phyloP scores from a whole-genome alignment of 92 coral and sea anemone species.

The Diadumene lineata region DNA sequence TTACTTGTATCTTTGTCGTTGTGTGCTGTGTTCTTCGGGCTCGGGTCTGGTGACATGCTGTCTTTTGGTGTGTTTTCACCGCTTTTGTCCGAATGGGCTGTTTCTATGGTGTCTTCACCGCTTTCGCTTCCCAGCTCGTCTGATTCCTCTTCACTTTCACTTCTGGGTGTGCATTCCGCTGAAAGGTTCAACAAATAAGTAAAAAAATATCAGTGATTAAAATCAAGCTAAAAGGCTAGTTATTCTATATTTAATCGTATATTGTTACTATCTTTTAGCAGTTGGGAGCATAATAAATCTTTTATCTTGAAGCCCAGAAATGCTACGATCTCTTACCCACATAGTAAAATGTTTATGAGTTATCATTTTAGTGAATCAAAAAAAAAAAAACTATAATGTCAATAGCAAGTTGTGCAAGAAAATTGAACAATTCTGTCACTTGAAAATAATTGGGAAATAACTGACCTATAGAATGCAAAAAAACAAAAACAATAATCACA shows the following conservation, averaged over 20 bases:
- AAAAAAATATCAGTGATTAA: background rate
- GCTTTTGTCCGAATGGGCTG: background rate
- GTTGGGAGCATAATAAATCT: background rate
- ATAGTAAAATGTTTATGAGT: background rate
- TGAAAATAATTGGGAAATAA: no score
- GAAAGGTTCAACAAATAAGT: background rate
- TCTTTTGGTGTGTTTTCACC: background rate
- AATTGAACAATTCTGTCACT: no score
- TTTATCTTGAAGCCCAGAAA: background rate
- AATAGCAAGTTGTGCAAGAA: no score
- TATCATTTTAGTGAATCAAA: no score
- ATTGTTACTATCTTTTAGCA: background rate
- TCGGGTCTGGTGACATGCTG: background rate
- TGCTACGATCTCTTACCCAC: background rate
- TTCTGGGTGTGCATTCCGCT: constrained; percentile 18
- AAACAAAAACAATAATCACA: no score
- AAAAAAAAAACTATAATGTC: no score
- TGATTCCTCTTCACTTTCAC: constrained; percentile 15
- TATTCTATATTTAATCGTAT: no score
- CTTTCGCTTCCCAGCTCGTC: constrained; percentile 13
- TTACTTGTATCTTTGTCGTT: background rate
- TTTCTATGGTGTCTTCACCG: constrained; percentile 11
- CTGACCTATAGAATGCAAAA: no score
- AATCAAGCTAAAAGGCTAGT: background rate
- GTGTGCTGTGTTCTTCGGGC: background rate